Evolutionary conservation across 2,888 invertebrate genomes (phyloP), one percentile per base, ranked within the genome.

Genomic region (Pycnomerus fuliginosus): DNA sequence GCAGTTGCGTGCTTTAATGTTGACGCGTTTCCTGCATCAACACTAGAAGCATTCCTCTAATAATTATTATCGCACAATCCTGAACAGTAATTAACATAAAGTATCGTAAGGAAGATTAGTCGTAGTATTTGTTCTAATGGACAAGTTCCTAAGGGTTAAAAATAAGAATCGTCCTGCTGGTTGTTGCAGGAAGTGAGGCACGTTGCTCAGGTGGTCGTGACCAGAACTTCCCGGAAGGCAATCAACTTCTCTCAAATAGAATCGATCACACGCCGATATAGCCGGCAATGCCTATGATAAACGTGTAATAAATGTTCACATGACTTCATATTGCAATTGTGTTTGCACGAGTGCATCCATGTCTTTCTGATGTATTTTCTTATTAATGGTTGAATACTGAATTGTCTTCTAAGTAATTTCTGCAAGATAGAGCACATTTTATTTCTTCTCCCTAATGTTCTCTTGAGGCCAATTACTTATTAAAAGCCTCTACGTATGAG

Each of bases 181-280:
- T n/a, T n/a, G n/a, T 22, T 17, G 44, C 50, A 56, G 56, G 56
- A 56, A 55, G 51, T 51, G 36, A 32, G 38, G 44, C 46, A 53
- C 40, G 51, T 47, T 52, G 53, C 42, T 36, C 32, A 38, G 42
- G 52, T 36, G 44, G 37, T 55, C 57, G 55, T 57, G 55, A 55
- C 57, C 43, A 42, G 47, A 50, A 52, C 53, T 52, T 57, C 55
- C 57, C 53, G 55, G 52, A 55, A 55, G 45, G 47, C 36, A 40
- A 40, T 44, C 46, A 38, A 43, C 44, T 45, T 25, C 28, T 47
- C 47, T 47, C 47, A 47, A 44, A 44, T 48, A 35, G 48, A 44
- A 44, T 48, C 48, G 48, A 48, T 48, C 48, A 44, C 38, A 39
- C 42, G 46, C 37, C 33, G 46, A 37, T 42, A 47, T 15, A 35